Evolutionary conservation across 2,113 vertebrate species (phyloP).

Genomic region (Oncorhynchus tshawytscha): DNA sequence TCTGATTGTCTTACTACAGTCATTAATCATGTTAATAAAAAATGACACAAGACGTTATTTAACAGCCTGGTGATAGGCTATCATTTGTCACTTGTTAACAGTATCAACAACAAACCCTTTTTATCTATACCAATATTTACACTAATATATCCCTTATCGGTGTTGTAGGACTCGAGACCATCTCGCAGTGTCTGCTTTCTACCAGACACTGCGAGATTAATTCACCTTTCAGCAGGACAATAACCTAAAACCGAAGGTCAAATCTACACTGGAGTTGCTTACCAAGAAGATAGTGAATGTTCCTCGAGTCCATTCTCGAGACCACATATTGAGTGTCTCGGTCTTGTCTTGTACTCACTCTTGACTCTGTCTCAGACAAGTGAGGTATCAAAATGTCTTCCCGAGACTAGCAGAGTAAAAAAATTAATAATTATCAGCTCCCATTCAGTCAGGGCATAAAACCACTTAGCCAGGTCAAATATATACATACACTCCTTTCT

Average conservation of each 20-base stretch:
- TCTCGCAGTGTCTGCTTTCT: background rate
- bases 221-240: no score
- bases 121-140: conserved; percentile 47
- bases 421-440: background rate
- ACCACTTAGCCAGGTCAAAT: no score
- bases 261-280: no score
- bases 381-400: no score
- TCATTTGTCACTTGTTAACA: conserved; percentile 30
- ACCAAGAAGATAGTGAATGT: no score
- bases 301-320: no score
- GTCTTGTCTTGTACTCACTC: no score
- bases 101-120: conserved; percentile 27
- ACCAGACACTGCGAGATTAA: background rate
- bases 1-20: conserved; percentile 1
- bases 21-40: conserved; percentile 22
- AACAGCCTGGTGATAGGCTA: conserved; percentile 13
- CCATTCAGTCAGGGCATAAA: no score
- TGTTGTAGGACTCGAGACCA: conserved; percentile 27
- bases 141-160: conserved; percentile 33
- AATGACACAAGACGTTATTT: conserved; percentile 30
- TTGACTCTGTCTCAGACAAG: no score
- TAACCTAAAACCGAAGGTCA: no score
- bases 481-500: no score
- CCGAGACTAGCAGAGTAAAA: background rate
- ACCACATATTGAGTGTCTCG: no score